Evolutionary conservation across 2,113 vertebrate species (phyloP), one percentile per base, ranked within the genome.

Genomic region (Lophius piscatorius): DNA sequence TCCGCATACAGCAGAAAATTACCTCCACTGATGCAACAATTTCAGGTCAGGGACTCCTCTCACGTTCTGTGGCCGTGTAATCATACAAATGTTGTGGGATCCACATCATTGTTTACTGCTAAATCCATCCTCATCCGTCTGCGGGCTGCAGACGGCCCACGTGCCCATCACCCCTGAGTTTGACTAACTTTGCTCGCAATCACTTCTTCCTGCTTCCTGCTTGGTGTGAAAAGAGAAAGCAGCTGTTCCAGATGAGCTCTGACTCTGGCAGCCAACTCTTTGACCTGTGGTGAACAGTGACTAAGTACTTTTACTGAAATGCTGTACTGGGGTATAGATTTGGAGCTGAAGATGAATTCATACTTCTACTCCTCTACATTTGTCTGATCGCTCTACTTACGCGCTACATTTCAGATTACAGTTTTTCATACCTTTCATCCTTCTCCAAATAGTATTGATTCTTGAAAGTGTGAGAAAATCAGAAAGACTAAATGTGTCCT

Each of bases 31-130:
- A 36, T 39, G 52, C 26, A 48, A 51, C 22, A 34, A 58, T 62
- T 65, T n/a, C 41, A 29, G 66, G 63, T 73, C 75, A 77, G 69
- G 9, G 35, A 49, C 44, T 49, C 29, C 18, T 18, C 41, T 50
- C 20, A 24, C 4, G 3, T n/a, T 12, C 39, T 34, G 28, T 14
- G 0, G 12, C 2, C 0, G 2, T 39, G 22, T 18, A 23, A 51
- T 63, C 41, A 44, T 16, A 7, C 13, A 42, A 59, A 41, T 20
- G 18, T 24, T 24, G 49, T 63, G 41, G 4, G 38, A 16, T 55
- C 38, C 1, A 22, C 64, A 46, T 26, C n/a, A 5, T 26, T 24
- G 38, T 59, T 29, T 63, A 51, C 36, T 24, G 34, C 39, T 21
- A 49, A 21, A 36, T 6, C 20, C 28, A 24, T 29, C 23, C n/a